Evolutionary conservation across 2,113 vertebrate genomes (phyloP).

Genomic region (Smithornis capensis): DNA sequence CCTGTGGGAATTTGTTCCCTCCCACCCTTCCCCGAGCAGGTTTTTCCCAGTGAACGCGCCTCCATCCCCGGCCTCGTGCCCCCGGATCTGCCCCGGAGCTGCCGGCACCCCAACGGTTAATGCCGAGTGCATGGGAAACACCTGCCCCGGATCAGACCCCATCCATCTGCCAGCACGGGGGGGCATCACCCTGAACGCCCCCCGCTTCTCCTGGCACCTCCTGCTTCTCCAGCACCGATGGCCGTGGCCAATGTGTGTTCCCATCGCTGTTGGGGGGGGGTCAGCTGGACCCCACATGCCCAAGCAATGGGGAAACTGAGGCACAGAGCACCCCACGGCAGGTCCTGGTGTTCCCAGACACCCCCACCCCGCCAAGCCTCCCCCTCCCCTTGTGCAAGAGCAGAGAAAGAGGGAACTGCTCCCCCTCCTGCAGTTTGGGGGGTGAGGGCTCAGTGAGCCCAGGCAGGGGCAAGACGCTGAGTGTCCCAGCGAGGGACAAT

Average conservation of each 20-base stretch:
- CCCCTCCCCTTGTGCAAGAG: not conserved
- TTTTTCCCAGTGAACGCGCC: not conserved
- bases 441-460: not conserved
- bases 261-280: not conserved
- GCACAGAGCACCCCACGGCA: not conserved
- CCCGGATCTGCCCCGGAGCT: not conserved
- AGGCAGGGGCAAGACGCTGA: not conserved
- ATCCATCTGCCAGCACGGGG: not conserved
- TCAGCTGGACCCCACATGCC: not conserved
- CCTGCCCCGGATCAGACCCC: slow-evolving; percentile 5
- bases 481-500: not conserved
- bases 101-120: not conserved
- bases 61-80: not conserved
- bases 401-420: not conserved
- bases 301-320: not conserved
- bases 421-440: too few species aligned
- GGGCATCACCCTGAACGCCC: not conserved
- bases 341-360: not conserved
- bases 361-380: accelerated
- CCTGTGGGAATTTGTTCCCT: slow-evolving; percentile 42
- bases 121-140: not conserved
- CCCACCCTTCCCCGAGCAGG: not conserved
- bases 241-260: not conserved
- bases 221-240: not conserved
- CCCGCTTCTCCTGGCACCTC: not conserved